Evolutionary conservation across 2,888 invertebrate genomes (phyloP), one percentile per base, ranked within the genome.

Genomic region (Cerceris ruficornis): DNA sequence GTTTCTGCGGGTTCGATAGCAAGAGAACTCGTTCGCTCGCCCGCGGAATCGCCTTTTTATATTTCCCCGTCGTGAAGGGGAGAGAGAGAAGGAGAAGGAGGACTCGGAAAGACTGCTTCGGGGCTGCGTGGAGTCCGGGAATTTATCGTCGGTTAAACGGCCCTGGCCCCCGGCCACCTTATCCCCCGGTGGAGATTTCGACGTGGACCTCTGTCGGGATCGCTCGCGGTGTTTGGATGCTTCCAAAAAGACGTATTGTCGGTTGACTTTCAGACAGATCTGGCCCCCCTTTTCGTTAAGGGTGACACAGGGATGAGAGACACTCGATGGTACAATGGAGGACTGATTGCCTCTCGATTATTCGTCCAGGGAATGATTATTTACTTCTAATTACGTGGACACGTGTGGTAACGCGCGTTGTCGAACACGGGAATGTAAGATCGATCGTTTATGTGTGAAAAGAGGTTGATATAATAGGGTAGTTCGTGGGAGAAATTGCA

Each of bases 101-200:
- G 8, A 62, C 57, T 42, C 41, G 71, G 69, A 66, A 77, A 71
- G 69, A 65, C 6, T 70, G 68, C 71, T 75, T 68, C 71, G 79
- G 59, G 74, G 75, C 68, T 77, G 81, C 69, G 80, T 82, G 75
- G 83, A 82, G 86, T 87, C 68, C 76, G 79, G 78, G 84, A 90
- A 90, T 90, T 90, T 90, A 90, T 90, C 82, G 89, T 83, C 84
- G 85, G 86, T 84, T 87, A 86, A 86, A 83, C 83, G 82, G 62
- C 69, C 74, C 75, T 77, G 72, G 77, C 77, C 85, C 75, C 71
- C 73, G 72, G 68, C 79, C 81, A 81, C 73, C 76, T 85, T 77
- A 80, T 76, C 70, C 77, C 75, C 60, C 61, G 59, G 54, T 58
- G 62, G 59, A 77, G 69, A 77, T 77, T 69, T 74, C 77, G 77